Percentiles rank a stretch among this genome's conserved stretches.
phyloP scores from a whole-genome alignment of 1,140 invertebrate genomes.

The Brachionus rubens region DNA sequence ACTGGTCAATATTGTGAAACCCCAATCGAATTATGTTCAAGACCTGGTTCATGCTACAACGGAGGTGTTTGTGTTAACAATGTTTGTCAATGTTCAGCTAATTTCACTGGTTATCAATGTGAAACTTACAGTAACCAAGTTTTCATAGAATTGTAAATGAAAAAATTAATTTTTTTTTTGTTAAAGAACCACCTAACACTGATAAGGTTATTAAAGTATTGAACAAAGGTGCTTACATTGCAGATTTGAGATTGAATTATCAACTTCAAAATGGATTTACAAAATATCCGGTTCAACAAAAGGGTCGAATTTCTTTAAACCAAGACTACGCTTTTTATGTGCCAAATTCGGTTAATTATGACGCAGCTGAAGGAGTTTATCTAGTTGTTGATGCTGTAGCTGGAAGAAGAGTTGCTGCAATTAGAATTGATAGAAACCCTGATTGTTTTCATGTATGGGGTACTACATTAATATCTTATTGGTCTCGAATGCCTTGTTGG shows the following conservation, averaged over 20 bases:
- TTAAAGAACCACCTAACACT: background rate
- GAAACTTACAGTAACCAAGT: constrained; percentile 31
- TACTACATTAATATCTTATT: constrained; percentile 29
- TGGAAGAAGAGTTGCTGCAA: background rate
- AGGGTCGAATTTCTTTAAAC: background rate
- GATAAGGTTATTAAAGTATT: constrained; percentile 35
- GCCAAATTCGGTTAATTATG: constrained; percentile 8
- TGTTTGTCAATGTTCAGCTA: constrained; percentile 18
- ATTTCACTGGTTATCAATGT: constrained; percentile 44
- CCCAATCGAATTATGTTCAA: background rate
- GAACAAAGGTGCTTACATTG: constrained; percentile 44
- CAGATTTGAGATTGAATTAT: constrained; percentile 14
- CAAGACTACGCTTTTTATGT: constrained; percentile 33
- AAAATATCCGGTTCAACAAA: constrained; percentile 1
- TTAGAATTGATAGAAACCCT: background rate
- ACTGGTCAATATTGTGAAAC: background rate
- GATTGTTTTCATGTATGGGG: constrained; percentile 44
- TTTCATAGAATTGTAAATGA: background rate
- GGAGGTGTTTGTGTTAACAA: constrained; percentile 12
- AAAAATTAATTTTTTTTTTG: background rate
- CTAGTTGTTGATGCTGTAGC: constrained; percentile 4
- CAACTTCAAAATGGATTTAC: background rate
- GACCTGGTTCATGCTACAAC: background rate
- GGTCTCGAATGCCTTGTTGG: constrained; percentile 40
- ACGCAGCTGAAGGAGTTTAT: background rate